These are phyloP conservation scores for Pseudolycoriella hygida DNA, from an alignment of 2,888 invertebrate species.

Conservation along the genomic window DNA sequence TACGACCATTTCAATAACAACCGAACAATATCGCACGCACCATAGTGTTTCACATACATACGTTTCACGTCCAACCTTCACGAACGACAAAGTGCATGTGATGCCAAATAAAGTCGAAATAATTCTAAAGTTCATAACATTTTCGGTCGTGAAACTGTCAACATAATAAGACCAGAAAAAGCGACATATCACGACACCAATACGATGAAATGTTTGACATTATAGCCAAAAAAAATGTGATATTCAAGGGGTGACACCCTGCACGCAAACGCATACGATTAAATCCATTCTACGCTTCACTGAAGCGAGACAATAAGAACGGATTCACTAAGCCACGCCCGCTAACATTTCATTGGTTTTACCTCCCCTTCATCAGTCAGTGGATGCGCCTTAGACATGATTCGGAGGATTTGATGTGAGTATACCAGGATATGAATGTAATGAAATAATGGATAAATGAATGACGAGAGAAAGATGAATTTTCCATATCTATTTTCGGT, in stretches of 20 bases:
- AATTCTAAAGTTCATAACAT: not conserved
- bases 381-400: too few relatives aligned
- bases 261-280: not conserved
- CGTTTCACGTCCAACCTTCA: not conserved
- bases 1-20: too few relatives aligned
- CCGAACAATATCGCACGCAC: too few relatives aligned
- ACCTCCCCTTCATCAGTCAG: too few relatives aligned
- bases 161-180: not conserved
- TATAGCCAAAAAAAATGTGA: not conserved
- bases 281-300: not conserved
- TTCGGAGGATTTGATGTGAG: too few relatives aligned
- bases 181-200: not conserved
- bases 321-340: not conserved
- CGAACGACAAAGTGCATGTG: slow-evolving; percentile 1
- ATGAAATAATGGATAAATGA: too few relatives aligned
- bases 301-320: slow-evolving; percentile 1
- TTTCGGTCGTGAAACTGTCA: not conserved
- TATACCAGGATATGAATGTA: too few relatives aligned
- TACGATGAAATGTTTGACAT: not conserved
- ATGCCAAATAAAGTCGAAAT: not conserved
- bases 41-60: too few relatives aligned
- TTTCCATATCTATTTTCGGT: too few relatives aligned
- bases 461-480: too few relatives aligned
- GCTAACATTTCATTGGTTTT: too few relatives aligned
- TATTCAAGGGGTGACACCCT: not conserved